A percentile compares a stretch with the other conserved stretches of the same genome.
phyloP scores from a whole-genome alignment of 2,797 vertebrate genomes.

The Alca torda region DNA sequence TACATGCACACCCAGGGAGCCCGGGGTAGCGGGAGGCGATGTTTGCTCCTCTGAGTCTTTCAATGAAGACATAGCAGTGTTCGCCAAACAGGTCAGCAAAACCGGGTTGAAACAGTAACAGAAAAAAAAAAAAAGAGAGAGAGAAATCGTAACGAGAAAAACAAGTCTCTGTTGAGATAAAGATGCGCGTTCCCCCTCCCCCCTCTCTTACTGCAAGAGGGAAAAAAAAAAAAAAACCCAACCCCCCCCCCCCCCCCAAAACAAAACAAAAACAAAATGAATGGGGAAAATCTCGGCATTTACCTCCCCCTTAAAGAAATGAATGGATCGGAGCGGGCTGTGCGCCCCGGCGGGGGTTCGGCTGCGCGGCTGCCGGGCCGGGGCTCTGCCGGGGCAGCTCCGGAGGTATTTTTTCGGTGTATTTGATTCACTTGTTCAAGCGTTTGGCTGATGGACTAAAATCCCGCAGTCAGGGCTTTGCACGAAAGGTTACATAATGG shows the following conservation, averaged over 20 bases:
- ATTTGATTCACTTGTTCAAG: conserved; percentile 53
- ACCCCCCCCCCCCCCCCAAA: neutral
- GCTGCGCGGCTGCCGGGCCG: neutral
- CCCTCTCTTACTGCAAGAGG: neutral
- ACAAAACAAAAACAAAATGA: neutral
- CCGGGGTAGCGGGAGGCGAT: conserved; percentile 98
- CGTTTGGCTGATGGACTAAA: conserved; percentile 48
- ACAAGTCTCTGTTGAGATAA: conserved; percentile 45
- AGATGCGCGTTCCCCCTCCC: conserved; percentile 25
- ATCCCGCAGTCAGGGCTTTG: conserved; percentile 47
- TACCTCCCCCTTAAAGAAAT: neutral
- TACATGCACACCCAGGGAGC: conserved; percentile 98
- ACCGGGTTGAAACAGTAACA: conserved; percentile 12
- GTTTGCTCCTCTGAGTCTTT: conserved; percentile 99
- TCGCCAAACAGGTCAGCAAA: conserved; percentile 98
- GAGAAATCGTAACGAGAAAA: conserved; percentile 4
- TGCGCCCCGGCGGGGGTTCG: neutral
- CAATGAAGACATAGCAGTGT: conserved; percentile 99
- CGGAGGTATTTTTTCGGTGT: conserved; percentile 36
- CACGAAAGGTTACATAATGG: conserved; percentile 57
- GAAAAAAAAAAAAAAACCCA: neutral
- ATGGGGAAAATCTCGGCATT: neutral
- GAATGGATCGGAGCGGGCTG: neutral
- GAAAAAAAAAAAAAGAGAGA: neutral
- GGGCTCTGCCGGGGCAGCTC: neutral